Evolutionary conservation across 2,113 vertebrate genomes (phyloP).

Genomic region (Anser brachyrhynchus): DNA sequence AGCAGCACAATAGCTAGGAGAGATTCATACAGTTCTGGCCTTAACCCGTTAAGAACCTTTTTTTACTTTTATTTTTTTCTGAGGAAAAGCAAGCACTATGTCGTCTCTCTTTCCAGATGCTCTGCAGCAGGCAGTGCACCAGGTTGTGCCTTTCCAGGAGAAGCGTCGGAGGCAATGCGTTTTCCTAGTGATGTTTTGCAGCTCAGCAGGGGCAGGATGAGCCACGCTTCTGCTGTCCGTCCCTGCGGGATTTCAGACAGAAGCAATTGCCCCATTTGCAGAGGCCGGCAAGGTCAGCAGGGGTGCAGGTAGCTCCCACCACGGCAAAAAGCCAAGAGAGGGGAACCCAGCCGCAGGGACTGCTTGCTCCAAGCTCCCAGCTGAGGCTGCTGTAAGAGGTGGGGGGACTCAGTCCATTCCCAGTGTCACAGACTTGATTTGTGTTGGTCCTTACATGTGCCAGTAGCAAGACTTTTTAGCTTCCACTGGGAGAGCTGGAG

Average conservation of each 20-base stretch:
- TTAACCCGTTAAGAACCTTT: conserved; percentile 10
- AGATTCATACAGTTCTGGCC: neutral
- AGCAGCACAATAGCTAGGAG: conserved; percentile 19
- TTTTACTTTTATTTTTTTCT: neutral
- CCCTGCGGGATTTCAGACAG: neutral
- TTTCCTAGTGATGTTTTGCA: neutral
- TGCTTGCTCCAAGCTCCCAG: neutral
- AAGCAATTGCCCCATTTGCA: neutral
- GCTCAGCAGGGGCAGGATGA: fast-evolving
- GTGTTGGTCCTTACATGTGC: neutral
- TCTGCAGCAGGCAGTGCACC: neutral
- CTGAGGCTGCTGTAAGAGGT: fast-evolving
- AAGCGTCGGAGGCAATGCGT: too few relatives aligned
- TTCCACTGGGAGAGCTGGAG: neutral
- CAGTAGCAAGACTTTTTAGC: fast-evolving
- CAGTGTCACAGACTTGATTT: neutral
- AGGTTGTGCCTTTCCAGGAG: neutral
- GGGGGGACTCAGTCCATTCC: neutral
- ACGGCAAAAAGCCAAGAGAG: too few relatives aligned
- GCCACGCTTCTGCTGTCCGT: neutral
- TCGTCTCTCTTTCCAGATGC: neutral
- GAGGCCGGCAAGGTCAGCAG: fast-evolving
- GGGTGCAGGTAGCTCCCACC: neutral
- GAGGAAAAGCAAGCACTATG: neutral
- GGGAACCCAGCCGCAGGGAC: neutral